phyloP scores from a whole-genome alignment of 2,888 invertebrate genomes.

The Oligia latruncula region DNA sequence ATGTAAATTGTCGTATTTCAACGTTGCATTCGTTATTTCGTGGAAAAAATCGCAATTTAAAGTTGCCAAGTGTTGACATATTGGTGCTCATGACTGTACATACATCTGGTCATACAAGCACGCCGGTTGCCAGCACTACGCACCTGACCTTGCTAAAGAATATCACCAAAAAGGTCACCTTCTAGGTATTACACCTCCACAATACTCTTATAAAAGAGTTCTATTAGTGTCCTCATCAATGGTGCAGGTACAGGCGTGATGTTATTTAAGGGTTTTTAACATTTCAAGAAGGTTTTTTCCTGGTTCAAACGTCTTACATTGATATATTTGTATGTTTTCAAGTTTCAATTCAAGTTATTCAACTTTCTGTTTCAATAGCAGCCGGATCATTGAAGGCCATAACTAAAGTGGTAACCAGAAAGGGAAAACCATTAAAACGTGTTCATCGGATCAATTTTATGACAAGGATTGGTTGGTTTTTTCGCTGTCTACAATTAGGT shows the following conservation, averaged over 20 bases:
- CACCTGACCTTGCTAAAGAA: too few relatives aligned
- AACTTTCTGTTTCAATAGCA: slow-evolving; percentile 28
- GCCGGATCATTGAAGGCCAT: neutral
- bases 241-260: neutral
- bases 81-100: too few relatives aligned
- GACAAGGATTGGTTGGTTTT: neutral
- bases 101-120: too few relatives aligned
- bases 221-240: neutral
- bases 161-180: too few relatives aligned
- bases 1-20: too few relatives aligned
- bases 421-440: neutral
- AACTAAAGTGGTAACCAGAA: neutral
- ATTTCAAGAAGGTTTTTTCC: neutral
- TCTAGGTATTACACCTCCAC: neutral
- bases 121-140: too few relatives aligned
- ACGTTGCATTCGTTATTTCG: too few relatives aligned
- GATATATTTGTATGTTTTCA: neutral
- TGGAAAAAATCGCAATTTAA: too few relatives aligned
- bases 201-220: neutral
- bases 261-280: too few relatives aligned
- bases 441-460: neutral
- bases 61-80: too few relatives aligned
- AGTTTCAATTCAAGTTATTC: neutral
- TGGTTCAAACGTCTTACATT: neutral
- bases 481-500: neutral